Evolutionary conservation across 1,140 invertebrate species (phyloP).

Genomic region (Zaprionus africanus): DNA sequence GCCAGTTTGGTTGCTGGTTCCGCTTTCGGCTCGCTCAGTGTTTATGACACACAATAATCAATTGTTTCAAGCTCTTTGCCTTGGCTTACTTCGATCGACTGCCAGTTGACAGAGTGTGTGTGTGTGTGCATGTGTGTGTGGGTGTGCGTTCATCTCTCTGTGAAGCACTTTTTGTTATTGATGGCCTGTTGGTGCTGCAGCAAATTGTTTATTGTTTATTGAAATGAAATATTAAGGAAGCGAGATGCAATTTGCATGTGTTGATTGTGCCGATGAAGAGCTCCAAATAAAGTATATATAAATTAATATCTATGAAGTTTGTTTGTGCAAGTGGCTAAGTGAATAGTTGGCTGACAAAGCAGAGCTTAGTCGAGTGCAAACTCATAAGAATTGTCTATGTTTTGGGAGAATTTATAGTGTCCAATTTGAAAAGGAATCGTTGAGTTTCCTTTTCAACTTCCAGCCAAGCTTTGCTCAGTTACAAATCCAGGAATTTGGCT

Average conservation of each 20-base stretch:
- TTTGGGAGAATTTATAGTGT: too few relatives aligned
- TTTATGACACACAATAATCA: conserved; percentile 81
- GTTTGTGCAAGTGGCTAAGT: neutral
- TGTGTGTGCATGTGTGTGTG: conserved; percentile 15
- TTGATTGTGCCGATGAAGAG: conserved; percentile 68
- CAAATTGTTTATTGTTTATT: conserved; percentile 76
- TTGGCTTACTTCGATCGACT: conserved; percentile 41
- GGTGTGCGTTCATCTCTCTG: conserved; percentile 19
- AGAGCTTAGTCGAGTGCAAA: neutral
- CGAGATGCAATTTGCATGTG: conserved; percentile 66
- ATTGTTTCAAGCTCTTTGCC: conserved; percentile 68
- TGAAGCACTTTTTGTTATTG: conserved; percentile 55
- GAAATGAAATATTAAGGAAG: conserved; percentile 64
- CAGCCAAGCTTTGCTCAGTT: too few relatives aligned
- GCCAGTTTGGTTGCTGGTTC: neutral
- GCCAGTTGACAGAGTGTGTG: conserved; percentile 15
- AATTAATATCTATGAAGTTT: neutral
- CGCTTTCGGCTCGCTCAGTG: conserved; percentile 43
- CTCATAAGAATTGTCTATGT: neutral
- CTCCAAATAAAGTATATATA: neutral
- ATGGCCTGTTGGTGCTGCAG: conserved; percentile 44
- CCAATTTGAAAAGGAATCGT: too few relatives aligned
- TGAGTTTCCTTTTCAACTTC: neutral
- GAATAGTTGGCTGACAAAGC: neutral
- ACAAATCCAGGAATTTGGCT: neutral